Percentiles rank a stretch among this genome's conserved stretches.
Evolutionary conservation across 2,888 invertebrate species (phyloP).

Genomic region (Amphipoea oculea): DNA sequence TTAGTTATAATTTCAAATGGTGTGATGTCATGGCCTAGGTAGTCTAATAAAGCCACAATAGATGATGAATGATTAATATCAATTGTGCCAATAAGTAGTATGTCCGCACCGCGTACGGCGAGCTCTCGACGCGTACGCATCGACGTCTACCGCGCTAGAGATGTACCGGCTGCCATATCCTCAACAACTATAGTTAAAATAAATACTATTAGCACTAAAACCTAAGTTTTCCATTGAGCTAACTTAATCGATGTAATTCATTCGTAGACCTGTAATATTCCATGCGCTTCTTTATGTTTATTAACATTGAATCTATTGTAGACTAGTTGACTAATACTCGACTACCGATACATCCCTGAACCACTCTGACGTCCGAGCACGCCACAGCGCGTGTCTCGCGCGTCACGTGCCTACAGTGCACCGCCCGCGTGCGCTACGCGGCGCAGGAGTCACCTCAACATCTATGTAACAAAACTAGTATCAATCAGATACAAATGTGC

Average conservation of each 20-base stretch:
- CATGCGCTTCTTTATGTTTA: slow-evolving; percentile 53
- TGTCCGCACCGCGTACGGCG: slow-evolving; percentile 46
- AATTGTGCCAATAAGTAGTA: slow-evolving; percentile 59
- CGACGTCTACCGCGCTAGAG: slow-evolving; percentile 49
- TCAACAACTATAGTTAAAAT: slow-evolving; percentile 59
- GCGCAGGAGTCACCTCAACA: slow-evolving; percentile 49
- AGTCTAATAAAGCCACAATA: slow-evolving; percentile 67
- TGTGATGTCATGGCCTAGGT: slow-evolving; percentile 70
- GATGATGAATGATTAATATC: slow-evolving; percentile 63
- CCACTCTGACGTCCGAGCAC: neutral
- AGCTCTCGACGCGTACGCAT: slow-evolving; percentile 4
- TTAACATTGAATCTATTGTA: slow-evolving; percentile 37
- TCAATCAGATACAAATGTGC: slow-evolving; percentile 66
- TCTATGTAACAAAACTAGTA: slow-evolving; percentile 64
- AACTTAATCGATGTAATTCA: slow-evolving; percentile 67
- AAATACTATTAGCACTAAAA: slow-evolving; percentile 63
- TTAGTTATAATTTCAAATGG: slow-evolving; percentile 52
- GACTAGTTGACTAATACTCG: slow-evolving; percentile 60
- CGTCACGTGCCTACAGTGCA: neutral
- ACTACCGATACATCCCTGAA: slow-evolving; percentile 64
- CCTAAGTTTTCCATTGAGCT: slow-evolving; percentile 64
- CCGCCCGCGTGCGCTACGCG: slow-evolving; percentile 23
- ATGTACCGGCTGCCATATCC: slow-evolving; percentile 62
- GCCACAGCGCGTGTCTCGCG: neutral
- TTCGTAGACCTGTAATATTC: slow-evolving; percentile 67